Percentiles rank a stretch among this genome's conserved stretches.
These are phyloP conservation scores for Agriotes lineatus DNA, from an alignment of 2,888 invertebrate genomes.

Conservation along the genomic window DNA sequence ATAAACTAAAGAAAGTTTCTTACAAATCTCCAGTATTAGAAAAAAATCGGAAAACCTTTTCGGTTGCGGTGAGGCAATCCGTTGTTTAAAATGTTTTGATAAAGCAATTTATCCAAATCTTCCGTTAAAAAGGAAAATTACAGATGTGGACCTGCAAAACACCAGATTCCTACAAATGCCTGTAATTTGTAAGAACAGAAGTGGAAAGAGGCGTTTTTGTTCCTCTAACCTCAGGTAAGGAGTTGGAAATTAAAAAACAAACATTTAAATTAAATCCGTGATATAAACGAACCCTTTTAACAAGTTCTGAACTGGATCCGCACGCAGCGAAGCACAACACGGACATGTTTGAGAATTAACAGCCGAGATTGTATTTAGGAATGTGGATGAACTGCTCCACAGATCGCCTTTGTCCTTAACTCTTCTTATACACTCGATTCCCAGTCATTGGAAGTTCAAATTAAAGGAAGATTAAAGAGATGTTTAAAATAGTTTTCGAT, in stretches of 20 bases:
- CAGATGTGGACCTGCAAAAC: no score
- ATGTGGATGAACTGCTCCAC: constrained; percentile 56
- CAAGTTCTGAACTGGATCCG: constrained; percentile 59
- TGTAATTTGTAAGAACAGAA: not conserved
- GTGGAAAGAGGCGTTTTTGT: not conserved
- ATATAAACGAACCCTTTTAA: constrained; percentile 51
- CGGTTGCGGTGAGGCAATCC: no score
- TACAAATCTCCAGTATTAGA: no score
- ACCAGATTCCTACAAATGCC: no score
- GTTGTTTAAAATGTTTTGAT: no score
- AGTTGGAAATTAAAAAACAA: constrained; percentile 43
- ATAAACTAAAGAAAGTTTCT: no score
- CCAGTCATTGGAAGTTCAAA: no score
- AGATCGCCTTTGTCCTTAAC: constrained; percentile 43
- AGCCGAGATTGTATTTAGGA: constrained; percentile 61
- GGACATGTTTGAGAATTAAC: constrained; percentile 61
- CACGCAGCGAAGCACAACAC: constrained; percentile 60
- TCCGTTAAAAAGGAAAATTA: no score
- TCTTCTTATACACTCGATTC: constrained; percentile 3
- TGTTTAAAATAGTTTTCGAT: no score
- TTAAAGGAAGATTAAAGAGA: no score
- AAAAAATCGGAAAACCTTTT: no score
- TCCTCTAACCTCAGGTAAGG: constrained; percentile 23
- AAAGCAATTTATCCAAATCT: no score
- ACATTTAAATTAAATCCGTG: constrained; percentile 50